These are phyloP conservation scores for Neomonachus schauinslandi DNA, from an alignment of 2,113 vertebrate genomes.

Conservation along the genomic window DNA sequence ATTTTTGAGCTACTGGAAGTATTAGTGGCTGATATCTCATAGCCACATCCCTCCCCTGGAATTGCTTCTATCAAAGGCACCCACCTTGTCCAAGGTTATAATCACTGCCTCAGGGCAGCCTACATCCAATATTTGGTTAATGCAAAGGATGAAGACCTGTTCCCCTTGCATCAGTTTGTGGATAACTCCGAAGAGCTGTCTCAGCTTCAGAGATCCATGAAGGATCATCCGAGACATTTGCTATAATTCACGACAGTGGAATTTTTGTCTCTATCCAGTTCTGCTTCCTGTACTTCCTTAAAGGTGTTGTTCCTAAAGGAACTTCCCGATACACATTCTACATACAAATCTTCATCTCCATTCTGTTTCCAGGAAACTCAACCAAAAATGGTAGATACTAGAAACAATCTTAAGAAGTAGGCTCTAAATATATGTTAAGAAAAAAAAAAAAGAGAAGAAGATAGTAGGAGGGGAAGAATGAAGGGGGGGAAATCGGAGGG, in stretches of 20 bases:
- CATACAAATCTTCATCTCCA: background rate
- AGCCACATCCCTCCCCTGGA: background rate
- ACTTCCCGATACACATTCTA: background rate
- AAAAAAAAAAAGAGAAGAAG: too few species aligned
- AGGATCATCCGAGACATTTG: background rate
- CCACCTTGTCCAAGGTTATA: background rate
- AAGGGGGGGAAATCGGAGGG: too few species aligned
- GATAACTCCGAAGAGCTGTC: background rate
- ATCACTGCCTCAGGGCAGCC: background rate
- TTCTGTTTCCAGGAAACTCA: conserved; percentile 23
- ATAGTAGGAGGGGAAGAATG: too few species aligned
- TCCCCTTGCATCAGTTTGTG: background rate
- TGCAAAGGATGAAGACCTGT: background rate
- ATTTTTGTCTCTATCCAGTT: conserved; percentile 32
- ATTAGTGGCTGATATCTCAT: background rate
- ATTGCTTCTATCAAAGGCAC: background rate
- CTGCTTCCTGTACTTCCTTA: background rate
- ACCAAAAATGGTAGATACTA: background rate
- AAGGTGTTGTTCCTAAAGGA: background rate
- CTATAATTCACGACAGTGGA: background rate
- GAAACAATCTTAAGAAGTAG: background rate
- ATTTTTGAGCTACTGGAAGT: background rate
- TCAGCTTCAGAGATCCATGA: background rate
- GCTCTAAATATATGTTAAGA: background rate
- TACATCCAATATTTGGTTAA: background rate